Percentiles rank a stretch among this genome's conserved stretches.
Evolutionary conservation across 1,140 invertebrate genomes (phyloP).

Genomic region (Ceratosolen solmsi): DNA sequence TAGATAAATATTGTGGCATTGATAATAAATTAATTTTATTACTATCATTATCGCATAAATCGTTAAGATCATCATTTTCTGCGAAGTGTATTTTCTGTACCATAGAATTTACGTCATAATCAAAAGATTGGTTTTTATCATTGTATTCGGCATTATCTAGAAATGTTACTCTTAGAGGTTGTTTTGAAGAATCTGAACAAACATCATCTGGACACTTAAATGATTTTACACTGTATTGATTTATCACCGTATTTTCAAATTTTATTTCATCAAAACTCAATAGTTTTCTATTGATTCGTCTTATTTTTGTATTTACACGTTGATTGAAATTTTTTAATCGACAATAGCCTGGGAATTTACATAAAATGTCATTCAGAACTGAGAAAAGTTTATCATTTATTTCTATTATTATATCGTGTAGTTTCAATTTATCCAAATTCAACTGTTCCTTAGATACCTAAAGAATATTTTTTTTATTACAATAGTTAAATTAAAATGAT

Average conservation of each 20-base stretch:
- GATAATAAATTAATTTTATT: neutral
- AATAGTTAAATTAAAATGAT: neutral
- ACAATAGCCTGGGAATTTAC: constrained; percentile 66
- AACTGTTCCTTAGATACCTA: constrained; percentile 60
- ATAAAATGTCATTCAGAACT: constrained; percentile 61
- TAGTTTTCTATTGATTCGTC: constrained; percentile 57
- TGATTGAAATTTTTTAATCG: constrained; percentile 62
- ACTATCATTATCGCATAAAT: neutral
- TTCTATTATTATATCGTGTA: constrained; percentile 63
- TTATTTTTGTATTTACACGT: constrained; percentile 64
- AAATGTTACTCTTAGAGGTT: neutral
- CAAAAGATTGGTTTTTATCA: too few species aligned
- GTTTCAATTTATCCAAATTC: constrained; percentile 50
- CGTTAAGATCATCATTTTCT: neutral
- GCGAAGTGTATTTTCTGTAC: neutral
- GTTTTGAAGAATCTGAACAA: neutral
- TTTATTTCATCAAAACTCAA: neutral
- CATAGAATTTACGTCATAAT: neutral
- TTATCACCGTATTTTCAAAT: neutral
- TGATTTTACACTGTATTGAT: neutral
- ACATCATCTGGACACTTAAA: neutral
- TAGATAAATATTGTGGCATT: neutral
- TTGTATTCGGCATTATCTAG: neutral
- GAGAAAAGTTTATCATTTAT: constrained; percentile 62
- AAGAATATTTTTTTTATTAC: constrained; percentile 46